These are phyloP conservation scores for Nysson spinosus DNA, from an alignment of 2,888 invertebrate genomes.

Conservation along the genomic window DNA sequence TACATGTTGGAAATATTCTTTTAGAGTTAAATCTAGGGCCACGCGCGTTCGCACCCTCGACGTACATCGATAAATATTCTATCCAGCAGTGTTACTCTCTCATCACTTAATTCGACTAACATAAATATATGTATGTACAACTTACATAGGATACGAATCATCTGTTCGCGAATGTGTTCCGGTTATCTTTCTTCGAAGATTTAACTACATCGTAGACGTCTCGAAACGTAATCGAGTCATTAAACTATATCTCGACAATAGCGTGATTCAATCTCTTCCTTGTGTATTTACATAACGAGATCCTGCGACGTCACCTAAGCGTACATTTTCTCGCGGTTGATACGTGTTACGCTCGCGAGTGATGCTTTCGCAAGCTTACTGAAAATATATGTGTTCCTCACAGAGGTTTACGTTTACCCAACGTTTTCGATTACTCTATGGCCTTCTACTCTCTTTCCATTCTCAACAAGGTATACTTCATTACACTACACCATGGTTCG, in stretches of 20 bases:
- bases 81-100: constrained; percentile 30
- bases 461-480: not conserved
- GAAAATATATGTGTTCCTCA: constrained; percentile 25
- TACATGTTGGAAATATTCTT: too few relatives aligned
- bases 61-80: constrained; percentile 35
- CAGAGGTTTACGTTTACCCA: constrained; percentile 16
- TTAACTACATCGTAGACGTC: constrained; percentile 11
- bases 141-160: constrained; percentile 18
- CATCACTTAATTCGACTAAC: constrained; percentile 37
- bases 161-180: constrained; percentile 14
- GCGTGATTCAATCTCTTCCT: not conserved
- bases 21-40: not conserved
- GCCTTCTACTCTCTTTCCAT: not conserved
- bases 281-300: constrained; percentile 41
- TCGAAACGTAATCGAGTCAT: constrained; percentile 5
- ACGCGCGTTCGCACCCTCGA: constrained; percentile 1
- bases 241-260: not conserved
- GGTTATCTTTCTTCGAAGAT: not conserved
- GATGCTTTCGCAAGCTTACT: constrained; percentile 25
- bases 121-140: constrained; percentile 49
- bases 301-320: constrained; percentile 39
- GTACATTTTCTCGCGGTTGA: constrained; percentile 30
- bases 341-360: constrained; percentile 8
- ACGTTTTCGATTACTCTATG: not conserved
- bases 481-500: too few relatives aligned